phyloP scores from a whole-genome alignment of 1,140 invertebrate species.

The Dendroctonus ponderosae region DNA sequence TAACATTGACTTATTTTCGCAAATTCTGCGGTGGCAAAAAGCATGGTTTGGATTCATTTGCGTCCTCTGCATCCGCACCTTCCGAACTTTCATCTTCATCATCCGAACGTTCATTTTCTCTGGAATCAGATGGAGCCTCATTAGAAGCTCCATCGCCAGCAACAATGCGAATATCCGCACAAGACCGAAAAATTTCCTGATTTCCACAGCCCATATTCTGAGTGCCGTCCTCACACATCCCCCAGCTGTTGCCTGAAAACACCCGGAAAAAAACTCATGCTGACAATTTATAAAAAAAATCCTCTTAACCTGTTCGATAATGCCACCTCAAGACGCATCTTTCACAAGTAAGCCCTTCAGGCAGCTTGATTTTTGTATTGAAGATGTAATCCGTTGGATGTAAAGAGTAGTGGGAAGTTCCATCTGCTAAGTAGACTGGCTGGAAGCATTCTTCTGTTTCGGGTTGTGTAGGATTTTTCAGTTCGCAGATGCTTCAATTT shows the following conservation, averaged over 20 bases:
- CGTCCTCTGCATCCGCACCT: not conserved
- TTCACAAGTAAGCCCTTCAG: slow-evolving; percentile 58
- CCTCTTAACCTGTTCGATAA: slow-evolving; percentile 56
- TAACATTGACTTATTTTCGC: too few species aligned
- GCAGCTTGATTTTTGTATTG: slow-evolving; percentile 52
- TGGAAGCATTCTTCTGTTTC: slow-evolving; percentile 64
- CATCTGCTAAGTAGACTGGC: slow-evolving; percentile 54
- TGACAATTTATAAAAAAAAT: not conserved
- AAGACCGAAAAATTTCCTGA: slow-evolving; percentile 81
- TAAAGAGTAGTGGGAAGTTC: slow-evolving; percentile 22
- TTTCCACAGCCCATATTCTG: slow-evolving; percentile 73
- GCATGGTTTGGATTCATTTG: not conserved
- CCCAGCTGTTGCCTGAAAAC: slow-evolving; percentile 67
- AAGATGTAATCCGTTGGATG: not conserved
- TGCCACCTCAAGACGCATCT: slow-evolving; percentile 70
- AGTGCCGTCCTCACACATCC: slow-evolving; percentile 64
- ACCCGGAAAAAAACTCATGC: not conserved
- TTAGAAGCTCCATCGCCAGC: not conserved
- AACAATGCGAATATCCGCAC: slow-evolving; percentile 65
- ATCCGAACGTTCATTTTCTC: not conserved
- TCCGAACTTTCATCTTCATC: not conserved
- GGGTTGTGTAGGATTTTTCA: slow-evolving; percentile 44
- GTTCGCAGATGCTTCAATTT: slow-evolving; percentile 54
- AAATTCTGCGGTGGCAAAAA: not conserved
- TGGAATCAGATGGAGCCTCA: not conserved